Conservation (phyloP, 2,888 invertebrate species). For the Atrina japonica region DNA sequence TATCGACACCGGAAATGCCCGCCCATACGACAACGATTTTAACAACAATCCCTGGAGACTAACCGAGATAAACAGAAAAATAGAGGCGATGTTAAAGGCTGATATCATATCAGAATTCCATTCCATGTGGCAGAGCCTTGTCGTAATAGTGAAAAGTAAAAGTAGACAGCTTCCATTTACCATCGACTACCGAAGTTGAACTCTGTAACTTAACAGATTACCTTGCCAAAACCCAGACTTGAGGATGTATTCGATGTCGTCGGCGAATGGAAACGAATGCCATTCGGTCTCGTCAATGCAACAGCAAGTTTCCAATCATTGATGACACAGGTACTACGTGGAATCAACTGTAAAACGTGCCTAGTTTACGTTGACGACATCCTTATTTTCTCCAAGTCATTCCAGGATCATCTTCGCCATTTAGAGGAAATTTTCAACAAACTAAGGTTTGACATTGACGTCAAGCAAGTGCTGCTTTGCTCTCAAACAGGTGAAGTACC, state of each 20-base stretch:
- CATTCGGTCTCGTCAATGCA: constrained; percentile 12
- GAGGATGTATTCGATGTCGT: neutral
- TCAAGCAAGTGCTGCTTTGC: neutral
- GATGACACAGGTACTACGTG: constrained; percentile 5
- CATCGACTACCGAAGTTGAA: too few relatives aligned
- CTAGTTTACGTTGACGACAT: neutral
- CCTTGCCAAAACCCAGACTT: neutral
- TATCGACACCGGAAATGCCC: too few relatives aligned
- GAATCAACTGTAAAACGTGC: constrained; percentile 4
- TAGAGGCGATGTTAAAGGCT: too few relatives aligned
- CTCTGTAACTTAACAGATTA: neutral
- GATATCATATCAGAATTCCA: too few relatives aligned
- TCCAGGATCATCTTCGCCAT: neutral
- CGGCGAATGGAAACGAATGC: too few relatives aligned
- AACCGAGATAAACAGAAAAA: neutral
- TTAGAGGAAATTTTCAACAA: neutral
- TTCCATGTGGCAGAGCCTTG: too few relatives aligned
- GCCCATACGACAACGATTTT: neutral
- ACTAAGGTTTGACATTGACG: neutral
- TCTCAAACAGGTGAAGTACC: neutral
- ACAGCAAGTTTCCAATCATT: constrained; percentile 17
- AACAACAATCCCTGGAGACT: neutral
- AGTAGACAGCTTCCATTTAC: neutral
- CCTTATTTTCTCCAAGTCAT: neutral
- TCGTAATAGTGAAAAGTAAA: neutral